Conservation (phyloP, 1,140 invertebrate genomes). For the Orius insidiosus region DNA sequence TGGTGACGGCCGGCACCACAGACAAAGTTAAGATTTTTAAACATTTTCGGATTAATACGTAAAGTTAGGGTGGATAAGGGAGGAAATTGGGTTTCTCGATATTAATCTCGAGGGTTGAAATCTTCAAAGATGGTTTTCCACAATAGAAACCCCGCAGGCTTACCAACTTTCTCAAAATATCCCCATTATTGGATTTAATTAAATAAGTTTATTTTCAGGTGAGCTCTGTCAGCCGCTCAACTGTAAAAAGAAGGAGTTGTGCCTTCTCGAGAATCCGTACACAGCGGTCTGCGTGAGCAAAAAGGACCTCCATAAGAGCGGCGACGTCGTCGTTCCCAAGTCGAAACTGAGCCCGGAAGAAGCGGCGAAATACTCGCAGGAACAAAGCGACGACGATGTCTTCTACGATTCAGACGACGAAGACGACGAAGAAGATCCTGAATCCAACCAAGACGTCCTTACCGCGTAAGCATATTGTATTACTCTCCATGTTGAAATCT, state of each 20-base stretch:
- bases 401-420: conserved; percentile 55
- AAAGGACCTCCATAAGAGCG: conserved; percentile 66
- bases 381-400: conserved; percentile 35
- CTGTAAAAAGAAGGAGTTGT: conserved; percentile 75
- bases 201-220: too few relatives aligned
- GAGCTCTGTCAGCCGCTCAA: conserved; percentile 69
- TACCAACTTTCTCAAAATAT: too few relatives aligned
- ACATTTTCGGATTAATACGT: too few relatives aligned
- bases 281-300: conserved; percentile 75
- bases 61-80: too few relatives aligned
- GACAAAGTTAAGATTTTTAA: too few relatives aligned
- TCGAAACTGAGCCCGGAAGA: conserved; percentile 35
- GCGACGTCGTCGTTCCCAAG: conserved; percentile 33
- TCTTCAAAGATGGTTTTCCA: too few relatives aligned
- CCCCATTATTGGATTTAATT: too few relatives aligned
- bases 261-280: conserved; percentile 64
- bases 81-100: too few relatives aligned
- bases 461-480: conserved; percentile 15
- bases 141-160: too few relatives aligned
- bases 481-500: not conserved
- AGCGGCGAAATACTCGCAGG: conserved; percentile 22
- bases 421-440: conserved; percentile 31
- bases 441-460: conserved; percentile 18
- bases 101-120: too few relatives aligned
- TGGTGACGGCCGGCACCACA: too few relatives aligned